Evolutionary conservation across 2,888 invertebrate genomes (phyloP).

Genomic region (Chaetogeoica ovagalla): DNA sequence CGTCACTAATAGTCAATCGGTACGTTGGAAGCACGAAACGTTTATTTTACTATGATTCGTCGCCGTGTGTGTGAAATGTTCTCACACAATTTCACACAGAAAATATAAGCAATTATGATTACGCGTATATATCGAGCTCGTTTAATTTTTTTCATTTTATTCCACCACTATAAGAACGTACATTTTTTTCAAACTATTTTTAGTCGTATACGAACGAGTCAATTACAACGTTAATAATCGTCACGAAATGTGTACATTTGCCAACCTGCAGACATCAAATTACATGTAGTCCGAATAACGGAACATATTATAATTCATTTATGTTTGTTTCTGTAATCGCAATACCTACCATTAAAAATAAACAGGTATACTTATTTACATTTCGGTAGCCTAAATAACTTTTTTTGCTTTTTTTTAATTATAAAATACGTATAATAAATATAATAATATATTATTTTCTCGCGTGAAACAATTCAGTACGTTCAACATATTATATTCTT

Average conservation of each 20-base stretch:
- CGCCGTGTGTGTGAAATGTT: too few relatives aligned
- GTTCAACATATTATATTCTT: too few relatives aligned
- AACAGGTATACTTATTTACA: background rate
- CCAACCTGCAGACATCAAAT: background rate
- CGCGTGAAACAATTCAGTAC: background rate
- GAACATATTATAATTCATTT: conserved; percentile 29
- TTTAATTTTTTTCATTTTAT: background rate
- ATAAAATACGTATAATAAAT: background rate
- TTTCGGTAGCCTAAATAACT: conserved; percentile 1
- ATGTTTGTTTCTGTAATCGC: conserved; percentile 32
- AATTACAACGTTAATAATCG: background rate
- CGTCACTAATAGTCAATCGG: too few relatives aligned
- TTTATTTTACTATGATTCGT: too few relatives aligned
- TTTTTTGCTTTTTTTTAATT: background rate
- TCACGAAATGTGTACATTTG: background rate
- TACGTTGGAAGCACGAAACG: too few relatives aligned
- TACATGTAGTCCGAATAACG: conserved; percentile 42
- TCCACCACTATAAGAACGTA: background rate
- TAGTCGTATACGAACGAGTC: background rate
- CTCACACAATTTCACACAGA: background rate
- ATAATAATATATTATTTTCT: background rate
- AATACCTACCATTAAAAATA: background rate
- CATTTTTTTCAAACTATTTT: background rate
- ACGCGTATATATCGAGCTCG: background rate
- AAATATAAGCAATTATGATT: background rate